Evolutionary conservation across 2,113 vertebrate genomes (phyloP).

Genomic region (Phoxinus phoxinus): DNA sequence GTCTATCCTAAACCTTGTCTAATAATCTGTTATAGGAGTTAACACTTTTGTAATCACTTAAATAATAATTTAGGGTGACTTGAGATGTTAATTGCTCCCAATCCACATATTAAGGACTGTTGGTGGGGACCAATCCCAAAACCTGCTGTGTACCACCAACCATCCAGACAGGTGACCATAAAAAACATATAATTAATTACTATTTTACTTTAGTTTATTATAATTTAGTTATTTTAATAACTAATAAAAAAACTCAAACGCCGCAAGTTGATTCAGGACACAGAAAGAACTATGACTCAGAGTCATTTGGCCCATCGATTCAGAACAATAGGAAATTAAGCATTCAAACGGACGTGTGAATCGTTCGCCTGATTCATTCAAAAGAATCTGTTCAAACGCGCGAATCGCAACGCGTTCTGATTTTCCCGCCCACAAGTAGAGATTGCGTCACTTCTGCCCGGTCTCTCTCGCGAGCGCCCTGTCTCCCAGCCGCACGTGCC

Average conservation of each 20-base stretch:
- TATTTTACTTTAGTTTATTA: neutral
- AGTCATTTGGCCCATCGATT: neutral
- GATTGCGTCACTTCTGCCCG: neutral
- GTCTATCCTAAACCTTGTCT: too few relatives aligned
- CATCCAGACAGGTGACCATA: neutral
- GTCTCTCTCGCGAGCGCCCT: neutral
- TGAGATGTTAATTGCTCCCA: too few relatives aligned
- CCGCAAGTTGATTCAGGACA: neutral
- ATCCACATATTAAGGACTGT: too few relatives aligned
- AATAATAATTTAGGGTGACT: too few relatives aligned
- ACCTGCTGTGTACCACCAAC: neutral
- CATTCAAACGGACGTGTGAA: neutral
- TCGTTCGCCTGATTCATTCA: neutral
- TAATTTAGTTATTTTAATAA: neutral
- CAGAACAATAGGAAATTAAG: neutral
- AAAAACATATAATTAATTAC: neutral
- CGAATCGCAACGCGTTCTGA: neutral
- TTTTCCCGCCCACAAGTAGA: constrained; percentile 5
- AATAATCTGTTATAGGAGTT: too few relatives aligned
- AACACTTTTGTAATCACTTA: too few relatives aligned
- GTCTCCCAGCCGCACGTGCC: neutral
- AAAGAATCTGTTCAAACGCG: neutral
- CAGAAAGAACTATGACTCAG: neutral
- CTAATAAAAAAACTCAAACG: neutral
- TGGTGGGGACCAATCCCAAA: neutral